These are phyloP conservation scores for Cnemophilus loriae DNA, from an alignment of 2,113 vertebrate genomes.

Conservation along the genomic window DNA sequence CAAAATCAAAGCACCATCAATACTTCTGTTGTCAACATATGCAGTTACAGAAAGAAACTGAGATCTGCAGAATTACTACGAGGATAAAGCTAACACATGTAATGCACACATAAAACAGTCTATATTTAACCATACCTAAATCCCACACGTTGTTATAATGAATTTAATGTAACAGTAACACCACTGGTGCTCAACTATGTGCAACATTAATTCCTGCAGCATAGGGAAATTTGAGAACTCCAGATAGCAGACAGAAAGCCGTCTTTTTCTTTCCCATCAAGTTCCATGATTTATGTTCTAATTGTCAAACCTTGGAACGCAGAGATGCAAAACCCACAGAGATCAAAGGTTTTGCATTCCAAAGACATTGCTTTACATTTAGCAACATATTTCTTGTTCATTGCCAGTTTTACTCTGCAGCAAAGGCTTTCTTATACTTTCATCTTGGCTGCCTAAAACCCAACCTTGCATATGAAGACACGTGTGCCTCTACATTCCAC, in stretches of 20 bases:
- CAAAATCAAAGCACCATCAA: not conserved
- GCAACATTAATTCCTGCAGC: not conserved
- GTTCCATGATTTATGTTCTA: not conserved
- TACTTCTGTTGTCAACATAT: not conserved
- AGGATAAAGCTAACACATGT: not conserved
- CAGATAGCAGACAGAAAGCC: not conserved
- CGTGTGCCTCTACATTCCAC: not conserved
- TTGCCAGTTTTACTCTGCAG: not conserved
- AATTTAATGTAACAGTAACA: not conserved
- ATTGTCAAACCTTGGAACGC: not conserved
- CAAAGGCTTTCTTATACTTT: not conserved
- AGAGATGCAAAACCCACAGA: not conserved
- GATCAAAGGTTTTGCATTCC: not conserved
- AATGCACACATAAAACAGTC: not conserved
- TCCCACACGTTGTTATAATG: not conserved
- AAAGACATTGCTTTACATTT: not conserved
- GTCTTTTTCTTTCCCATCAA: not conserved
- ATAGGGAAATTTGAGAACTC: not conserved
- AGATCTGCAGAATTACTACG: not conserved
- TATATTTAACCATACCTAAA: not conserved
- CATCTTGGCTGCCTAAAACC: not conserved
- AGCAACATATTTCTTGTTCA: not conserved
- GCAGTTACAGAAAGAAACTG: not conserved
- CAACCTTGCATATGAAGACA: not conserved
- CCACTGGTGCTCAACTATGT: not conserved